Conservation (phyloP, 1,140 invertebrate genomes). For the Chionoecetes opilio region DNA sequence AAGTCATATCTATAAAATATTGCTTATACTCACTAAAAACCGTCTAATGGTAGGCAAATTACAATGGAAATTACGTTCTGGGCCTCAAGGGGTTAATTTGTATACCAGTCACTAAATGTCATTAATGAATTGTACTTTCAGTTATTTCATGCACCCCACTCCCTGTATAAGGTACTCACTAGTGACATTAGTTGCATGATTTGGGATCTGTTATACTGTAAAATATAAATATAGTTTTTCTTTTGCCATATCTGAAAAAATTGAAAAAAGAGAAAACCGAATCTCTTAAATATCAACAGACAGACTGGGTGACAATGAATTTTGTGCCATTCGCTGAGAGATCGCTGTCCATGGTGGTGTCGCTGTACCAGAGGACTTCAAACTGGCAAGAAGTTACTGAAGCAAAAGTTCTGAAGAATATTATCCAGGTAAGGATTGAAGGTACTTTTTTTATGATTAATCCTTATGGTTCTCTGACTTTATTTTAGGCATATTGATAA, state of each 20-base stretch:
- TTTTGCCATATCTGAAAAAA: not conserved
- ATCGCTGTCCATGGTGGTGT: slow-evolving; percentile 91
- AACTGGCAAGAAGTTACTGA: slow-evolving; percentile 90
- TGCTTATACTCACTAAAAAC: too few relatives aligned
- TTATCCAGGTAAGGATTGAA: slow-evolving; percentile 87
- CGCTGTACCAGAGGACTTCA: slow-evolving; percentile 92
- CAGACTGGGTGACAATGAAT: slow-evolving; percentile 93
- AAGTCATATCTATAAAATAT: too few relatives aligned
- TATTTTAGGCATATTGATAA: too few relatives aligned
- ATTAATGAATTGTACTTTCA: slow-evolving; percentile 31
- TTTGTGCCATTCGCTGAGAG: slow-evolving; percentile 95
- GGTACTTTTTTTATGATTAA: too few relatives aligned
- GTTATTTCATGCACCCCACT: slow-evolving; percentile 28
- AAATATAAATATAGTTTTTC: not conserved
- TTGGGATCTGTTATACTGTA: slow-evolving; percentile 7
- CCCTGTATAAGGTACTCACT: slow-evolving; percentile 19
- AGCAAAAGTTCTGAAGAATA: slow-evolving; percentile 90
- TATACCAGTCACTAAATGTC: not conserved
- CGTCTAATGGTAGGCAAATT: too few relatives aligned
- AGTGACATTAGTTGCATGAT: not conserved
- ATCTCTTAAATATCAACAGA: slow-evolving; percentile 83
- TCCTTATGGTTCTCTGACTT: too few relatives aligned
- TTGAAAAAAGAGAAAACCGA: not conserved
- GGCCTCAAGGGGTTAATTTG: too few relatives aligned
- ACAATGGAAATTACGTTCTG: too few relatives aligned